Evolutionary conservation across 1,140 invertebrate species (phyloP), one percentile per base, ranked within the genome.

Genomic region (Metopolophium dirhodum): DNA sequence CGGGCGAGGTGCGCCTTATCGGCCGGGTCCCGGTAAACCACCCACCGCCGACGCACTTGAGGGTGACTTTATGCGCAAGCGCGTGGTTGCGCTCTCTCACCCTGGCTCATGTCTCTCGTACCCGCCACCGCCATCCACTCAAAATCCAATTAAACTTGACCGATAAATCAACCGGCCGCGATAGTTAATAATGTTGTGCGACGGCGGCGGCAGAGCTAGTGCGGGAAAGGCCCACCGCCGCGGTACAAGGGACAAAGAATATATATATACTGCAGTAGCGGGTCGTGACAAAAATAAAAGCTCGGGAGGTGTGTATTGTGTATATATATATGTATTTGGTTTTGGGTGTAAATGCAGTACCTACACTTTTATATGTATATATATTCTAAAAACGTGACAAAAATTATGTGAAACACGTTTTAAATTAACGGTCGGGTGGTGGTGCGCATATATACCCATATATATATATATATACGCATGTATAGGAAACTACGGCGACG

Each of bases 71-170:
- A 54, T 54, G 22, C 88, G 88, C 88, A 90, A 35, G 35, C 88
- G n/a, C 87, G 45, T 14, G n/a, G 35, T 54, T 22, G 1, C 14
- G 2, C n/a, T 26, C 87, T 54, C 87, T 54, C n/a, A 4, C n/a
- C 35, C 49, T 89, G 0, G 1, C 45, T 30, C 85, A 0, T 49
- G 26, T 88, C 14, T 88, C 30, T 88, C 30, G 45, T 87, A n/a
- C 30, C 14, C 47, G 35, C 87, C 87, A 35, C 49, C 49, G 14
- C 91, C 82, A 93, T 93, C 91, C 91, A 93, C 91, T 93, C 91
- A 93, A 93, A 93, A 93, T 93, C 91, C 91, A 93, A 93, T 93
- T 93, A 93, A 93, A 93, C 91, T 93, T 93, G 91, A 93, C 91
- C 91, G 51, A 93, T 93, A 93, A 93, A 93, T 93, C 91, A 93